Base-by-base conservation (phyloP, 2,888 invertebrate species). In the Encarsia formosa region DNA sequence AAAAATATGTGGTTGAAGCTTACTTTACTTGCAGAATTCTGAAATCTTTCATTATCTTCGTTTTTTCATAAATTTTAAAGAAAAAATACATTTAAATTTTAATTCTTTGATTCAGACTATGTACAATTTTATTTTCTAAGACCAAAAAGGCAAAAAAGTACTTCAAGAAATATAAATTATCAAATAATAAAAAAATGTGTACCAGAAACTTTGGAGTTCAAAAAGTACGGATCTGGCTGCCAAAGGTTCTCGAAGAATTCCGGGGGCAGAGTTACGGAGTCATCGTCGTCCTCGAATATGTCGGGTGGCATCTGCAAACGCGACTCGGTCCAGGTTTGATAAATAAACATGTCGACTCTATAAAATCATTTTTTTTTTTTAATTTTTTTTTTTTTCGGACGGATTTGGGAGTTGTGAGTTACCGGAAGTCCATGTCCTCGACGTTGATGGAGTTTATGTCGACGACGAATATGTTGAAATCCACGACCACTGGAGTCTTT, bases 361-460 rank as follows among this genome's bases (percentile, higher is more conserved):
- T 18, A 9, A 20, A 16, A 2, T 23, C 23, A 8, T 13, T n/a
- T 15, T 40, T 40, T 38, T 38, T n/a, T 23, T 22, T 22, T n/a
- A 24, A 40, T 23, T 34, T 37, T 26, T 37, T 16, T 18, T 31
- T 19, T n/a, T 2, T 22, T 6, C n/a, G n/a, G n/a, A n/a, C n/a
- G n/a, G 26, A 26, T 8, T 8, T 26, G 11, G 11, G 26, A 3
- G 5, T 39, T 35, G 20, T 5, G 19, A 58, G 59, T 77, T 77
- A 88, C 89, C 89, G 83, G 75, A 91, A 88, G 74, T 90, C 90
- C 90, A 90, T 90, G 66, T 90, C 88, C 76, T 89, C 88, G 56
- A 90, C 89, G 68, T 89, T 90, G 61, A 91, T 89, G 19, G 89
- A 89, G 74, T 90, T 90, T 56, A 91, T 88, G 70, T 91, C 90